Base-by-base conservation (phyloP, 2,888 invertebrate species). In the Chrysina gloriosa region DNA sequence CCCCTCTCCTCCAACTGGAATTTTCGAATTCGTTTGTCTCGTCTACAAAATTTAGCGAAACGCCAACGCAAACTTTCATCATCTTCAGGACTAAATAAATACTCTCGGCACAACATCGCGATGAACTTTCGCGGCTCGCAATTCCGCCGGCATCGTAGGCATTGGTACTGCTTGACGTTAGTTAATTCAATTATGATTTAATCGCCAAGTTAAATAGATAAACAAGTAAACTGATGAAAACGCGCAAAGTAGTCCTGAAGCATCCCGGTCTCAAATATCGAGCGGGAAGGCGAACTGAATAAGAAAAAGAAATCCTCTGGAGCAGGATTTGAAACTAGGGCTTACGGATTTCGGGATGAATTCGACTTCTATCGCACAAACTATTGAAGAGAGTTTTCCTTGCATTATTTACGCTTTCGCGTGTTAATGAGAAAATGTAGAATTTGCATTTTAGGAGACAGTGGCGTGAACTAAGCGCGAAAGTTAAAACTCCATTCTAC, bases 291-390 rank as follows among this genome's bases (percentile, higher is more conserved):
- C 2, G 9, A 21, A 7, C 6, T 1, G 2, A 6, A 52, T 14
- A 31, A 34, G 73, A 72, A 75, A 77, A 75, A 75, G 69, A 56
- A 74, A 54, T 87, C 87, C 87, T 87, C n/a, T 88, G 87, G 87
- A 87, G 86, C 87, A 87, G 87, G 87, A 88, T 88, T 88, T 88
- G 87, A 88, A 88, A 87, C 87, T 88, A 88, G 86, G 87, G 88
- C 88, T 88, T 88, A 88, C 87, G 87, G 88, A 88, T 88, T 1
- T 27, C 66, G 25, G 11, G 14, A 42, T 4, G 7, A 0, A 65
- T 3, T 2, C 4, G 14, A 7, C 58, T n/a, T 36, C 80, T 80
- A 80, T 80, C 80, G 80, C 80, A 80, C 80, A 80, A 80, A 79
- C 78, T 79, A 80, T 80, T 79, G 80, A 80, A 80, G 79, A 78